These are phyloP conservation scores for Homalodisca vitripennis DNA, from an alignment of 1,140 invertebrate species.

Conservation along the genomic window DNA sequence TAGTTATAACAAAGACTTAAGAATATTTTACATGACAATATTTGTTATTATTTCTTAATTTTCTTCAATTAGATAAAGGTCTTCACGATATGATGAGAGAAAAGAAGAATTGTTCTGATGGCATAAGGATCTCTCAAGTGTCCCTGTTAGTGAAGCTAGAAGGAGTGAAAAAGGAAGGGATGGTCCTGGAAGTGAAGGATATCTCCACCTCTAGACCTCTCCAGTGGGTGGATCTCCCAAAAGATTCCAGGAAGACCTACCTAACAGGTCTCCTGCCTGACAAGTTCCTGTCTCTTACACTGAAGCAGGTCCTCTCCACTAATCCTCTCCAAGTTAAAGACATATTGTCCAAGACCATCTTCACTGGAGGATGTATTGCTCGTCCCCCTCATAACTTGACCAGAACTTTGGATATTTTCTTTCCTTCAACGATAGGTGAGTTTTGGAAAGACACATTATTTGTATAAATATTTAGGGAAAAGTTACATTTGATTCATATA, in stretches of 20 bases:
- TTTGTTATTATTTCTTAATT: too few relatives aligned
- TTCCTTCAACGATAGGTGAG: too few relatives aligned
- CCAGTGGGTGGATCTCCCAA: background rate
- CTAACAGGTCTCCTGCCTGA: background rate
- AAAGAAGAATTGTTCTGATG: background rate
- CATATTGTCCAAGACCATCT: background rate
- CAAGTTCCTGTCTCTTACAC: background rate
- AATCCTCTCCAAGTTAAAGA: background rate
- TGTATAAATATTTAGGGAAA: too few relatives aligned
- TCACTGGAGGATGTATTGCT: background rate
- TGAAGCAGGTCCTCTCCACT: background rate
- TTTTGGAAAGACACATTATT: too few relatives aligned
- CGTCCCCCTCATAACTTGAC: background rate
- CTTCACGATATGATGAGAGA: too few relatives aligned
- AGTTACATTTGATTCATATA: too few relatives aligned
- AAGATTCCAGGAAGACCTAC: background rate
- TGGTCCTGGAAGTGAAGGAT: background rate
- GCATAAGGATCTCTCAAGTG: background rate
- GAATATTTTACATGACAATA: too few relatives aligned
- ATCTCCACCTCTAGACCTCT: background rate
- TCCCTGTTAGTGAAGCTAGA: background rate
- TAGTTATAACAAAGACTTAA: too few relatives aligned
- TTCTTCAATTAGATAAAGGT: too few relatives aligned
- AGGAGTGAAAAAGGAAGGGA: background rate
- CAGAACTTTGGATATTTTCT: background rate